A percentile compares a stretch with the other conserved stretches of the same genome.
phyloP scores from a whole-genome alignment of 2,113 vertebrate species.

The Daboia siamensis region DNA sequence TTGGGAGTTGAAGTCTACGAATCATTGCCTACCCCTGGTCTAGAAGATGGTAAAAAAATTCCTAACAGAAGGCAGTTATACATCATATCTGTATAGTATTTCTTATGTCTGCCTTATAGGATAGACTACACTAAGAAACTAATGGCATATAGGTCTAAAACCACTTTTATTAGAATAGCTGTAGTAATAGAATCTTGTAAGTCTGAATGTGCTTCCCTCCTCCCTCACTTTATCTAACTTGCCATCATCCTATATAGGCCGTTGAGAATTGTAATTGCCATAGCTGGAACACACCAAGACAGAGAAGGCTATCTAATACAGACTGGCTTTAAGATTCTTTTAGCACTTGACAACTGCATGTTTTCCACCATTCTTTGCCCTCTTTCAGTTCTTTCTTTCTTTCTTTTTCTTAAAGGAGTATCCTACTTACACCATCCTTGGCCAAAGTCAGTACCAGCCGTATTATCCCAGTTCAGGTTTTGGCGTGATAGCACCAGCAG shows the following conservation, averaged over 20 bases:
- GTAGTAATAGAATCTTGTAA: not conserved
- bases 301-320: not conserved
- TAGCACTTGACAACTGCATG: not conserved
- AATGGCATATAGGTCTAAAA: not conserved
- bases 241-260: not conserved
- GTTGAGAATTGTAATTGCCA: not conserved
- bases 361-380: not conserved
- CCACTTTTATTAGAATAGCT: not conserved
- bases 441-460: slow-evolving; percentile 86
- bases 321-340: not conserved
- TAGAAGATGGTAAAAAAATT: not conserved
- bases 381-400: slow-evolving; percentile 29
- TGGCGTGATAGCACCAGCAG: slow-evolving; percentile 69
- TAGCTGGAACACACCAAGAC: not conserved
- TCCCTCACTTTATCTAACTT: not conserved
- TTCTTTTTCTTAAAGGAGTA: slow-evolving; percentile 77
- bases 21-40: no score
- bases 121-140: not conserved
- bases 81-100: not conserved
- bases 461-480: slow-evolving; percentile 87
- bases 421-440: slow-evolving; percentile 86
- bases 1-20: no score
- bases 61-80: not conserved
- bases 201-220: not conserved
- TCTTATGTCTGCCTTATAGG: not conserved